Evolutionary conservation across 2,888 invertebrate genomes (phyloP).

Genomic region (Ypsolopha sequella): DNA sequence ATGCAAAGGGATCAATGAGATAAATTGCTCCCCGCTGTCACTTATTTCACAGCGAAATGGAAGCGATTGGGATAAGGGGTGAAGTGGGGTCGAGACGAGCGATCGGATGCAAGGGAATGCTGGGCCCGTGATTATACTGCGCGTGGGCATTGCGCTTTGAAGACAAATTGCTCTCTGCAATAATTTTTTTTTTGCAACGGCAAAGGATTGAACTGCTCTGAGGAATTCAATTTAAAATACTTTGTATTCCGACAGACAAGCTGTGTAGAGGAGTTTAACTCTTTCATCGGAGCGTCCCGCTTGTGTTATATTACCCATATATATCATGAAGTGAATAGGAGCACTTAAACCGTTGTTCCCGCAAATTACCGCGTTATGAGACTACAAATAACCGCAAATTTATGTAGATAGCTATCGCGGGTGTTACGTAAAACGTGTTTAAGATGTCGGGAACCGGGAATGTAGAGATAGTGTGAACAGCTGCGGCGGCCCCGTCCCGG

Average conservation of each 20-base stretch:
- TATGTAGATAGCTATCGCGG: conserved; percentile 59
- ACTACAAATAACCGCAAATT: conserved; percentile 60
- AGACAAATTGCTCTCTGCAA: conserved; percentile 1
- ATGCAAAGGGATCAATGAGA: conserved; percentile 64
- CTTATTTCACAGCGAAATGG: conserved; percentile 45
- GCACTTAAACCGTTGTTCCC: conserved; percentile 38
- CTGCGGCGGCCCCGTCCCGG: conserved; percentile 30
- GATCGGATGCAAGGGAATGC: conserved; percentile 11
- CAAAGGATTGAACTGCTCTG: neutral
- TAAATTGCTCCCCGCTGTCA: conserved; percentile 53
- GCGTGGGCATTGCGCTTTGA: conserved; percentile 42
- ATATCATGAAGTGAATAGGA: conserved; percentile 38
- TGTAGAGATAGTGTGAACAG: conserved; percentile 49
- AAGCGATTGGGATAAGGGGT: conserved; percentile 13
- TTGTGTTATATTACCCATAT: conserved; percentile 38
- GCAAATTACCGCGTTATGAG: conserved; percentile 55
- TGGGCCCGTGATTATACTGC: conserved; percentile 33
- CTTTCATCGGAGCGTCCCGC: conserved; percentile 28
- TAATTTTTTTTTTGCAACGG: neutral
- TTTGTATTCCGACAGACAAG: conserved; percentile 8
- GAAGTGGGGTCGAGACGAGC: conserved; percentile 9
- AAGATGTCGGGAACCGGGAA: conserved; percentile 43
- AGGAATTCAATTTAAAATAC: neutral
- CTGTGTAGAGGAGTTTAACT: conserved; percentile 26
- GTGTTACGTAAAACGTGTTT: conserved; percentile 54